Conservation (phyloP, 2,888 invertebrate species). For the Danaus chrysippus region DNA sequence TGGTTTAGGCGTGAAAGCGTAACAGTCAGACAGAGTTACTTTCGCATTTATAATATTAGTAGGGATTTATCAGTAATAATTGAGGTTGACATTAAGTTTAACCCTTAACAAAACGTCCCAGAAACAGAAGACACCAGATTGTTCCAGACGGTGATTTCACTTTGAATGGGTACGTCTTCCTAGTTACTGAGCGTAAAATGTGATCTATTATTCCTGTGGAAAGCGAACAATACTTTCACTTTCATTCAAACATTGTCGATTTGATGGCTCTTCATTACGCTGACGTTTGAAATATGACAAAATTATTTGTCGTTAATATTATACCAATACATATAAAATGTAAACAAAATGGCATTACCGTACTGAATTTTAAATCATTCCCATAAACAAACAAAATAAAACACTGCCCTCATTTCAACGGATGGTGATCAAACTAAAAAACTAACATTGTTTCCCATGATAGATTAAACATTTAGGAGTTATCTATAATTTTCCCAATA, state of each 20-base stretch:
- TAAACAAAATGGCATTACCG: too few relatives aligned
- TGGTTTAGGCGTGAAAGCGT: too few relatives aligned
- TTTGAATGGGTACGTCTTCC: conserved; percentile 48
- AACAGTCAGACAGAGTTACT: too few relatives aligned
- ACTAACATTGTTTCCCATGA: background rate
- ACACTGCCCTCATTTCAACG: too few relatives aligned
- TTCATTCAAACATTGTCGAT: conserved; percentile 37
- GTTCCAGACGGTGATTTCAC: conserved; percentile 49
- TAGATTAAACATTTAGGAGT: conserved; percentile 38
- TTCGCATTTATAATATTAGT: too few relatives aligned
- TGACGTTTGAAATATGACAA: background rate
- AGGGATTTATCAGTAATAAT: too few relatives aligned
- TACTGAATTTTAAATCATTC: too few relatives aligned
- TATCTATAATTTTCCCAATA: conserved; percentile 52
- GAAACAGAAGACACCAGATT: conserved; percentile 51
- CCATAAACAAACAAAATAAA: too few relatives aligned
- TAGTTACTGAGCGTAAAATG: conserved; percentile 46
- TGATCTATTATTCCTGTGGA: conserved; percentile 42
- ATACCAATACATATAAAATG: too few relatives aligned
- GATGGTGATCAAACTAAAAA: background rate
- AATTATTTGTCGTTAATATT: too few relatives aligned
- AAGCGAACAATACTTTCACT: conserved; percentile 47
- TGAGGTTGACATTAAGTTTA: too few relatives aligned
- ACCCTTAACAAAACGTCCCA: background rate
- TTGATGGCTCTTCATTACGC: conserved; percentile 16